phyloP scores from a whole-genome alignment of 2,888 invertebrate genomes.

The Capitulum mitella region DNA sequence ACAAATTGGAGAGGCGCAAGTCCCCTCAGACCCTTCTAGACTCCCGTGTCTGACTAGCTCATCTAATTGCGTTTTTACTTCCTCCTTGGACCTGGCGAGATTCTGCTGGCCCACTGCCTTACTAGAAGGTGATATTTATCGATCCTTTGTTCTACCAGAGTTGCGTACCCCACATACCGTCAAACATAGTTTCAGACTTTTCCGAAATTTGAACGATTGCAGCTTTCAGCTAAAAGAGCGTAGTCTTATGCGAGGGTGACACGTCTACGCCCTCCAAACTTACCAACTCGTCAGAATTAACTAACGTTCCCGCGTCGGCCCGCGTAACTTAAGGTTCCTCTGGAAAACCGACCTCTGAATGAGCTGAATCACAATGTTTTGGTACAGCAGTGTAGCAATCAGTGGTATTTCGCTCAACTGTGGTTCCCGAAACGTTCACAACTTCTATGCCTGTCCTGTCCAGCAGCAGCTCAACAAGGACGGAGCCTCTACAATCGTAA shows the following conservation, averaged over 20 bases:
- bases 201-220: background rate
- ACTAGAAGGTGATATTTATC: background rate
- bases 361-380: background rate
- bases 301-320: background rate
- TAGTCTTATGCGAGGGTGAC: background rate
- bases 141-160: background rate
- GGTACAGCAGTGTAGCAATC: background rate
- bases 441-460: background rate
- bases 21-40: background rate
- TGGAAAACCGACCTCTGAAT: background rate
- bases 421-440: background rate
- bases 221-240: too few relatives aligned
- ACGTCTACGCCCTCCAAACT: background rate
- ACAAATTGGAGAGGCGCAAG: background rate
- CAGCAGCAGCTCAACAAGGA: background rate
- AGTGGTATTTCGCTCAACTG: background rate
- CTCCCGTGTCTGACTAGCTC: background rate
- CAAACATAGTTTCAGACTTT: background rate
- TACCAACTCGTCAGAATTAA: background rate
- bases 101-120: background rate
- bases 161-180: background rate
- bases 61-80: background rate
- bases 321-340: background rate
- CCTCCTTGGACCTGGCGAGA: background rate
- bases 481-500: background rate